Base-by-base conservation (phyloP, 2,888 invertebrate species). In the Coenonympha glycerion region DNA sequence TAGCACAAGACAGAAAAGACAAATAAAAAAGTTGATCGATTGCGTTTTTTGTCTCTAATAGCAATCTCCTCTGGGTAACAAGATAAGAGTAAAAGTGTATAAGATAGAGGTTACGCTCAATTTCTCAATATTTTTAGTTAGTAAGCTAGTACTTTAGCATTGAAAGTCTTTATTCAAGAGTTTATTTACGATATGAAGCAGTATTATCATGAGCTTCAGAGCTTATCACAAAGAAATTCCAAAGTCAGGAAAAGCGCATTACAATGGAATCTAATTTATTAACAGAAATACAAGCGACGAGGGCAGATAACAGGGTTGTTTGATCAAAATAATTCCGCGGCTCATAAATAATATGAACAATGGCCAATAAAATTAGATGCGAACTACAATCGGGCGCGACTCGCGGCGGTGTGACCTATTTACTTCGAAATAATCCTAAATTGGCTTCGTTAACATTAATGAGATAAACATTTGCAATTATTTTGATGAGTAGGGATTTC, bases 331-430 rank as follows among this genome's bases (percentile, higher is more conserved):
- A 80, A 79, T 80, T 77, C 75, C 64, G 69, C 69, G 74, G 76
- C 74, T 80, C 79, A 80, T 83, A 83, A 83, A 83, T 80, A 79
- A 76, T 73, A 72, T 71, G 79, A 81, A 82, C 81, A 83, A 83
- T 82, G 77, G 75, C 49, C 81, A 77, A 80, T 82, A 81, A 83
- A 83, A 79, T 79, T 79, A 80, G 75, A 78, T 79, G 71, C 71
- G 70, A 72, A 62, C 68, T 67, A 65, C 66, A 65, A 69, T 66
- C 71, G 72, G 70, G 73, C 75, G 48, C 47, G 49, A 47, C 53
- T 26, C 46, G 44, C 39, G 45, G 52, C 49, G 49, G 53, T 49
- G 48, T 46, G 42, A 36, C 42, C 37, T 33, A 48, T 28, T n/a
- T n/a, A n/a, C n/a, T n/a, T n/a, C n/a, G n/a, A 6, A 24, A 8